Base-by-base conservation (phyloP, 2,113 vertebrate species). In the Saguinus imperator region DNA sequence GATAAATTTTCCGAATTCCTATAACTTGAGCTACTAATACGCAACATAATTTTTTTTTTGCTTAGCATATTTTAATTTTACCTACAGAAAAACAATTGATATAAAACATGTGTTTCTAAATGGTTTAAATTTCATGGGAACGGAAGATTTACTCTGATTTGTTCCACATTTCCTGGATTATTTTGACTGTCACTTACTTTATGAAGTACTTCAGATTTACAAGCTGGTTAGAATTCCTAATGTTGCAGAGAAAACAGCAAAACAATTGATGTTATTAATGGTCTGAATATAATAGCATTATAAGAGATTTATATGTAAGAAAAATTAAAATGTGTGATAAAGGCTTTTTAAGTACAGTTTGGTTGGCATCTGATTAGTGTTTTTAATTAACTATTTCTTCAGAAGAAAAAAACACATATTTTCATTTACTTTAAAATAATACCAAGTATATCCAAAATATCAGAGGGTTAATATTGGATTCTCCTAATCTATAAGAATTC, bases 201-300 rank as follows among this genome's bases (percentile, higher is more conserved):
- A 94, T 97, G 94, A 82, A 96, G 58, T 0, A 50, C 72, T 72
- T 97, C 92, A 89, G 81, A 96, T 98, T 97, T 97, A 91, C 48
- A 85, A 79, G 90, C 97, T 97, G 96, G 90, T 95, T 95, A 43
- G 90, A 97, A 94, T 97, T 96, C 57, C 98, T 98, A 96, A 96
- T 94, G 92, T 96, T 97, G 18, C 35, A 90, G 55, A 68, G 89
- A 92, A 97, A 97, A 75, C 37, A 94, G 75, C 70, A 98, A 94
- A 83, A 90, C 97, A 97, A 89, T n/a, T 8, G 95, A 58, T 86
- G 52, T 23, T n/a, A 91, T 80, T 45, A 81, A 81, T 68, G 32
- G 52, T 43, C 32, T 79, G 50, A 97, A 72, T 91, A 96, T 91
- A 97, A 85, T 76, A 85, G 72, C 25, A n/a, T 52, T 85, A 40